phyloP scores from a whole-genome alignment of 2,888 invertebrate genomes.

The Caenorhabditis imperialis region DNA sequence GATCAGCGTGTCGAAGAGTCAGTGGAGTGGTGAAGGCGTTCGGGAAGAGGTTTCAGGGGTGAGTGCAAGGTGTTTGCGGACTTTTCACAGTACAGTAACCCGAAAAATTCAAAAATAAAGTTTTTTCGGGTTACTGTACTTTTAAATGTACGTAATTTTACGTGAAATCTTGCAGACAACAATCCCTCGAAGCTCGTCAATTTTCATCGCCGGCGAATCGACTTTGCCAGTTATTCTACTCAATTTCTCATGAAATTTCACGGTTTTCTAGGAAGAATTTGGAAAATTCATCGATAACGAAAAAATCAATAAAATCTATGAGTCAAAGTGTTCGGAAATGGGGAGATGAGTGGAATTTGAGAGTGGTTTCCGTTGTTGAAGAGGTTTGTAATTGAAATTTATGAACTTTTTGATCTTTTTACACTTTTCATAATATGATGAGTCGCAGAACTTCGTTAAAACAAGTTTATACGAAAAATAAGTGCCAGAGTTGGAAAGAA shows the following conservation, averaged over 20 bases:
- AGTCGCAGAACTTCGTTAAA: too few species aligned
- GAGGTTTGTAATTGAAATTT: neutral
- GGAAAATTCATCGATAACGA: neutral
- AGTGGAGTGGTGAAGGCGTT: slow-evolving; percentile 15
- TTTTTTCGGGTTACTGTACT: neutral
- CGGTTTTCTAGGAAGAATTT: slow-evolving; percentile 8
- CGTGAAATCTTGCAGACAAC: slow-evolving; percentile 14
- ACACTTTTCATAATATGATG: too few species aligned
- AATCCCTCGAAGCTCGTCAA: slow-evolving; percentile 8
- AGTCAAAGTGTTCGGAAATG: neutral
- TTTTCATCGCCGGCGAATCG: neutral
- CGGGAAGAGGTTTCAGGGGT: slow-evolving; percentile 27
- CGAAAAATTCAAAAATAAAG: neutral
- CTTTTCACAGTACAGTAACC: too few species aligned
- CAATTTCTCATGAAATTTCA: slow-evolving; percentile 18
- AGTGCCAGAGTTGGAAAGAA: too few species aligned
- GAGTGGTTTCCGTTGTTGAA: slow-evolving; percentile 17
- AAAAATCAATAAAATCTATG: slow-evolving; percentile 2
- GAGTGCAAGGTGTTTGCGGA: too few species aligned
- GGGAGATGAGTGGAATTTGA: slow-evolving; percentile 34
- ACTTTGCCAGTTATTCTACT: slow-evolving; percentile 26
- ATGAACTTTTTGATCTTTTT: too few species aligned
- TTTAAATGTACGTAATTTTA: neutral
- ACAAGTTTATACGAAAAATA: too few species aligned
- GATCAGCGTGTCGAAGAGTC: slow-evolving; percentile 15